phyloP scores from a whole-genome alignment of 1,140 invertebrate species.

The Drosophila melanogaster region DNA sequence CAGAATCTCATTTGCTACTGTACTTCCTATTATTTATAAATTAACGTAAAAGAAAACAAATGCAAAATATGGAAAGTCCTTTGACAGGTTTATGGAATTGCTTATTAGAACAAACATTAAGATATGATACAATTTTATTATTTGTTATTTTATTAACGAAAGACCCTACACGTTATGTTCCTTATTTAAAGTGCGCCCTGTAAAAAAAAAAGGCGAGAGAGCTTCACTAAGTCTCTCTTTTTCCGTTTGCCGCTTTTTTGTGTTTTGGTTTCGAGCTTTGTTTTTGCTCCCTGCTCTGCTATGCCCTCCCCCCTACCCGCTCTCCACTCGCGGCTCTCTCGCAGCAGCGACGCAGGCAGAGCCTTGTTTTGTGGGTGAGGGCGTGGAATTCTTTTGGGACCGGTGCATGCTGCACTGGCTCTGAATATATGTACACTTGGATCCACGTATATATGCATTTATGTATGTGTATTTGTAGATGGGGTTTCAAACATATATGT shows the following conservation, averaged over 20 bases:
- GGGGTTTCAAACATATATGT: slow-evolving; percentile 2
- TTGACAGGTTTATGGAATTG: no score
- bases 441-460: slow-evolving; percentile 9
- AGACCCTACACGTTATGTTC: no score
- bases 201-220: neutral
- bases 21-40: no score
- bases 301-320: slow-evolving; percentile 2
- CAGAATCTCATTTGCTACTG: no score
- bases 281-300: slow-evolving; percentile 21
- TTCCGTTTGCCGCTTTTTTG: slow-evolving; percentile 42
- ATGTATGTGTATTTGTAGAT: no score
- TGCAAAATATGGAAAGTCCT: no score
- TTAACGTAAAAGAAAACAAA: no score
- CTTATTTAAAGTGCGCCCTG: neutral
- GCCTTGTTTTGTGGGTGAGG: slow-evolving; percentile 38
- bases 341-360: slow-evolving; percentile 11
- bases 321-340: slow-evolving; percentile 6
- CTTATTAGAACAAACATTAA: no score
- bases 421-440: slow-evolving; percentile 4
- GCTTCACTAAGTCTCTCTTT: slow-evolving; percentile 4
- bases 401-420: slow-evolving; percentile 71
- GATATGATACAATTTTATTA: no score
- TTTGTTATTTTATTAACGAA: no score
- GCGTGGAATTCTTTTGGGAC: slow-evolving; percentile 60
- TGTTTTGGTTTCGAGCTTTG: slow-evolving; percentile 30